Evolutionary conservation across 1,140 invertebrate genomes (phyloP), one percentile per base, ranked within the genome.

Genomic region (Littorina saxatilis): DNA sequence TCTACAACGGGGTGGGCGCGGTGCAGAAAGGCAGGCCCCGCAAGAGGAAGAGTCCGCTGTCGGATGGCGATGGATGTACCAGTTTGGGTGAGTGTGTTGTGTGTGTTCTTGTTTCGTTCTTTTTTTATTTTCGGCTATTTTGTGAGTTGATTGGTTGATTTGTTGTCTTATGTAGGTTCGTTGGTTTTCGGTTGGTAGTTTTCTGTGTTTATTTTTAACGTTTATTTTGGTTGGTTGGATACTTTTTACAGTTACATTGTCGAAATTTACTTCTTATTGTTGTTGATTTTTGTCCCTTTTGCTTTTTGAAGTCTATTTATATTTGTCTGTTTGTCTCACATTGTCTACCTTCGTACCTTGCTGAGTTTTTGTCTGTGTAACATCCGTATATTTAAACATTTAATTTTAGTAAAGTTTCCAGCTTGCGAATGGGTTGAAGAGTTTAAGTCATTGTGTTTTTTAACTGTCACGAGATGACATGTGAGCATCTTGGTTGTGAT

Each of bases 1-100:
- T 86, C 93, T 96, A 95, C 94, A 96, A 96, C 91, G 96, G 96
- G 20, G 94, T 95, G 17, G 94, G 94, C 47, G 92, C 94, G 85
- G 94, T 93, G 29, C 95, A 96, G 83, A 98, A 98, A 92, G 96
- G 96, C 3, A 92, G 97, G 50, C 83, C 82, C 13, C 37, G 87
- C 27, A 88, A 88, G 78, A 77, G 87, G 81, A 86, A 86, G 78
- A 83, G 79, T 76, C 87, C 85, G n/a, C 70, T 83, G 58, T 40
- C 84, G 13, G 83, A 84, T 15, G 68, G 73, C 1, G 87, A 88
- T 61, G 85, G 84, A 35, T 88, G 87, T 76, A 72, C 81, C 37
- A 43, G 63, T 20, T 47, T 88, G 80, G 85, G 87, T 88, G 68
- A 82, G 87, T 80, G 27, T 17, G n/a, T 72, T 17, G 39, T 39